Evolutionary conservation across 2,113 vertebrate genomes (phyloP), one percentile per base, ranked within the genome.

Genomic region (Micromys minutus): DNA sequence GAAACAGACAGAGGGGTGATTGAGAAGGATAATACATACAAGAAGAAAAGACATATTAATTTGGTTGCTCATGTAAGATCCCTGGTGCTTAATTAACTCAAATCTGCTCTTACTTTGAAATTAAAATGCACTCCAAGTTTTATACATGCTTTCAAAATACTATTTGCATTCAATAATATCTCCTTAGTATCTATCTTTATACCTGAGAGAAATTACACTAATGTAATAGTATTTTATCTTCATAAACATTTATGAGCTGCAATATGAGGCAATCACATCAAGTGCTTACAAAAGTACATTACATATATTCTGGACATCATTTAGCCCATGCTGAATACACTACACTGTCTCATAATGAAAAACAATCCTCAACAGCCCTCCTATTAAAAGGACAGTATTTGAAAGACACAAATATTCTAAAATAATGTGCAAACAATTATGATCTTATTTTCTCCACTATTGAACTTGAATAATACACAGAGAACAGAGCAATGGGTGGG

Each of bases 131-230:
- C 76, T 90, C 55, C n/a, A 96, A 97, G 76, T 90, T 92, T 86
- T 86, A 92, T 76, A 92, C 34, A 75, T 71, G 76, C 80, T 97
- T 97, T 94, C 65, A 93, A 97, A 95, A 86, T 81, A 89, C n/a
- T 90, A 65, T 93, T 63, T 92, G 67, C 67, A 95, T 87, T 90
- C 92, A 94, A 96, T 97, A 95, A 80, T 97, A 97, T 71, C 61
- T 87, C 59, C 36, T 97, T 65, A 92, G 69, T 88, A 94, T 96
- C 67, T 94, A 95, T 84, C 47, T 75, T 77, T 95, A 92, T 94
- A 97, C 97, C 97, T 97, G 90, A 85, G 96, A 97, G 96, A 97
- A 94, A 97, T 97, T 85, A 97, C 55, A 94, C 29, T 93, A 94
- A 95, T 95, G 39, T 71, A 94, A 96, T 94, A 95, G 61, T 91